Evolutionary conservation across 1,140 invertebrate genomes (phyloP), one percentile per base, ranked within the genome.

Genomic region (Drepana arcuata): DNA sequence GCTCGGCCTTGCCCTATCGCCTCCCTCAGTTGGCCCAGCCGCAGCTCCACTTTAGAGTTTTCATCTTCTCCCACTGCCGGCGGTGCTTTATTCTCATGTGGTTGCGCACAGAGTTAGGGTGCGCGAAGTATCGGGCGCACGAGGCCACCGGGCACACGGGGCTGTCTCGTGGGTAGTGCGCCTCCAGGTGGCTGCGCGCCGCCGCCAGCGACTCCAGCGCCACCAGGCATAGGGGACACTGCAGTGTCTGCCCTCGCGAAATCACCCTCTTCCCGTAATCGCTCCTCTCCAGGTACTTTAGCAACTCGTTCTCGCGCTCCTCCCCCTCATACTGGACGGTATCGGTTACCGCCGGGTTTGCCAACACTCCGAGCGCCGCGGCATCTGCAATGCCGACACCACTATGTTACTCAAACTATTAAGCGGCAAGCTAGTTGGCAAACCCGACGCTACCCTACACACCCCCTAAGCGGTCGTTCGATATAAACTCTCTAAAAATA

Each of bases 31-130:
- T 60, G 9, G 66, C 67, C 82, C 83, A 79, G 14, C 86, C 86
- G 56, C 85, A 86, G 48, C 89, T 90, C 86, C 91, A 93, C 51
- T 92, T 91, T 41, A 93, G 87, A 21, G 89, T 90, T 77, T 93
- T 93, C 86, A 93, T 93, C 59, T 89, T 87, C 51, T 91, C 88
- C 92, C 92, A 93, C 59, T 92, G 89, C 41, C 87, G 74, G 1
- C 90, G 86, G 74, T 93, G 92, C 74, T 93, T 93, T 43, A 90
- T 87, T 42, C 92, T 85, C 92, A 93, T 93, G 72, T 93, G 92
- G 73, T 93, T 94, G 44, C 92, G 86, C 16, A 93, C 91, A 23
- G 91, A 92, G 74, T 93, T 94, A 3, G 92, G 92, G 78, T 94
- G 92, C 23, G 89, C 86, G 73, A 93, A 93, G 38, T 86, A 86